Base-by-base conservation (phyloP, 1,140 invertebrate species). In the Drosophila triauraria region DNA sequence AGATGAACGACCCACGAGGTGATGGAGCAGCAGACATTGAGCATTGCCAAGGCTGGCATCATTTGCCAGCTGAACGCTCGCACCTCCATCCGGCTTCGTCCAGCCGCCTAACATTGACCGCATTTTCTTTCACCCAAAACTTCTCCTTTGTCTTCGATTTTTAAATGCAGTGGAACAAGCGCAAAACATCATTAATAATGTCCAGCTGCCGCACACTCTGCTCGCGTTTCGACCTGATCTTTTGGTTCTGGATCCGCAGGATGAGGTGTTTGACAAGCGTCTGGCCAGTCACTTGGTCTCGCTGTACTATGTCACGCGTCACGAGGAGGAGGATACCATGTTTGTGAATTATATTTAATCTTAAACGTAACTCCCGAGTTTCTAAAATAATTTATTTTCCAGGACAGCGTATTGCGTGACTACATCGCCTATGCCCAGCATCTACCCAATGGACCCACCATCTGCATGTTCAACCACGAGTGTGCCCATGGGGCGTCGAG, bases 1-100 rank as follows among this genome's bases (percentile, higher is more conserved):
- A 99, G 94, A 99, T 99, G 99, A 98, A 96, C 92, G 99, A 99
- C 82, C 5, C 98, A 99, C 93, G 98, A 99, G 95, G 98, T 97
- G 15, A 98, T 98, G 99, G 99, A 99, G 93, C 99, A 99, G 91
- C 99, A 99, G 93, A 99, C 99, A 0, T 93, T 99, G 8, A 99
- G 98, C 35, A 99, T 99, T 91, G 99, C 99, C 0, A 99, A 99
- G 94, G 99, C 99, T 30, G 99, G 99, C 9, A 99, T 99, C 79
- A 99, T 99, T 93, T 99, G 99, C 94, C 98, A 99, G 80, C 93
- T 99, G 67, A 99, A 99, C 94, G 99, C 99, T 4, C 95, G 99
- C 75, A 99, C 99, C 0, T 99, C 99, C 0, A 97, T 99, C 20
- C 20, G 20, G 20, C 20, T 20, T 20, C 20, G 20, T 20, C 20